Evolutionary conservation across 2,797 vertebrate species (phyloP), one percentile per base, ranked within the genome.

Genomic region (Sebastes kiyomatsui): DNA sequence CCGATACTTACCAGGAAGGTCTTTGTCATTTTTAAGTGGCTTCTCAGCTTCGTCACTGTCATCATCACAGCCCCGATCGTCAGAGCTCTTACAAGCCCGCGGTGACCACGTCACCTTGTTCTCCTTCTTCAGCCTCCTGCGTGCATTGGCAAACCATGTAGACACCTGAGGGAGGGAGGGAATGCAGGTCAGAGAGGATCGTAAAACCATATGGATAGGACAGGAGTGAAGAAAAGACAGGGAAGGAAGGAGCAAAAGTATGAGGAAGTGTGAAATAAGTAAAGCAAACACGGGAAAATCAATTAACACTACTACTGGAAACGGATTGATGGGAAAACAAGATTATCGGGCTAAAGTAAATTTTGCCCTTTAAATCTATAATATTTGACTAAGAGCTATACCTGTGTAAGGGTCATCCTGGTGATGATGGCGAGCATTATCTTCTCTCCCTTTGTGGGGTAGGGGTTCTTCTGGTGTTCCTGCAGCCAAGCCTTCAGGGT

Each of bases 31-130:
- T 89, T 97, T 96, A 25, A 96, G 95, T 74, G 96, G 96, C 83
- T 98, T 97, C 82, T 97, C 93, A 20, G 96, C 95, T 2, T 98
- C 97, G 67, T 98, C 97, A 0, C 95, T 96, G 88, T 99, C 97
- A 20, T 99, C 98, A 0, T 97, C 96, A 67, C 97, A 97, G 16
- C 96, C 96, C 82, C 98, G 96, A 1, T 97, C 97, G 22, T 99
- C 98, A 7, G 97, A 97, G 58, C 96, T 97, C 87, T 99, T 99
- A 87, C 96, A 97, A 79, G 94, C 96, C 93, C 97, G 96, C 0
- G 97, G 96, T 1, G 98, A 98, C 97, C 97, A 98, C 0, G 97
- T 98, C 86, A 98, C 97, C 87, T 98, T 98, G 92, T 98, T 98
- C 90, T 98, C 97, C 90, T 98, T 98, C 94, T 98, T 98, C 76